Percentiles rank a stretch among this genome's conserved stretches.
phyloP scores from a whole-genome alignment of 2,113 vertebrate genomes.

The Eulemur macaco region DNA sequence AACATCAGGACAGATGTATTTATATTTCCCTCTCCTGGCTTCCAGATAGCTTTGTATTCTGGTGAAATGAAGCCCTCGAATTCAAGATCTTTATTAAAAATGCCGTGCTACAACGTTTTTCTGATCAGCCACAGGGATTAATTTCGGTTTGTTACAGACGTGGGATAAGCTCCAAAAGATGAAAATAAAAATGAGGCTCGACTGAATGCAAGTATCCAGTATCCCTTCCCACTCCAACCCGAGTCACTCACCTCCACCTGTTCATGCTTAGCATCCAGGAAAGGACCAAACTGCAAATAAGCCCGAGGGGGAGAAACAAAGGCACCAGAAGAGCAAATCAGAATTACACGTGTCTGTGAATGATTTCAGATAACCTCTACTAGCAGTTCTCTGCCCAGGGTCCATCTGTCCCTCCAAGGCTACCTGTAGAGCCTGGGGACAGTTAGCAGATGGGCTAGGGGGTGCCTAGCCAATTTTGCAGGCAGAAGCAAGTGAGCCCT shows the following conservation, averaged over 20 bases:
- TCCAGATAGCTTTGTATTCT: background rate
- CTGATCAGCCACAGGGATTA: background rate
- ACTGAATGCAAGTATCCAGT: fast-evolving
- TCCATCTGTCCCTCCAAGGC: background rate
- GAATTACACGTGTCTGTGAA: fast-evolving
- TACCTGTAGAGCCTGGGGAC: background rate
- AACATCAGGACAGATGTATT: background rate
- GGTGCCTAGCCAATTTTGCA: background rate
- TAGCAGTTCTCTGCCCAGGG: background rate
- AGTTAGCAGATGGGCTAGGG: background rate
- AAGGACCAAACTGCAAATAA: conserved; percentile 89
- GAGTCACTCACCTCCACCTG: conserved; percentile 91
- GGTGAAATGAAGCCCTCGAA: background rate
- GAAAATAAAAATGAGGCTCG: background rate
- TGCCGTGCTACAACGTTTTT: background rate
- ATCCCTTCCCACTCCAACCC: fast-evolving
- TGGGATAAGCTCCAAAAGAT: background rate
- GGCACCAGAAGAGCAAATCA: background rate
- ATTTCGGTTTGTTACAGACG: background rate
- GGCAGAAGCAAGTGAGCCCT: background rate
- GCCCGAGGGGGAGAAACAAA: conserved; percentile 30
- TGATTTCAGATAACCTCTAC: background rate
- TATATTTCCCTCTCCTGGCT: background rate
- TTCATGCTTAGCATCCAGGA: conserved; percentile 94
- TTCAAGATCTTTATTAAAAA: background rate